Conservation (phyloP, 1,140 invertebrate genomes). For the Palaemon carinicauda region DNA sequence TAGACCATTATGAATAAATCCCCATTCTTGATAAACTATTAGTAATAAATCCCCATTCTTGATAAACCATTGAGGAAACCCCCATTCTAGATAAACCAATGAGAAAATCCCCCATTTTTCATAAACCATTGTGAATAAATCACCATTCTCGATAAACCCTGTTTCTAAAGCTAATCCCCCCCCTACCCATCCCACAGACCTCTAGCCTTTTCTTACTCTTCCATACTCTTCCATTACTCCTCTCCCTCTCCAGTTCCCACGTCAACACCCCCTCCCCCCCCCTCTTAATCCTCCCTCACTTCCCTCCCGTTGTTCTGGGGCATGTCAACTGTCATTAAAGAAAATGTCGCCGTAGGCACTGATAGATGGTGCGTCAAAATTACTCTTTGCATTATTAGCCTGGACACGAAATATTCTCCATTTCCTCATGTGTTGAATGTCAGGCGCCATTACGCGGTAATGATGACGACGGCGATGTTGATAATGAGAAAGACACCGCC, state of each 20-base stretch:
- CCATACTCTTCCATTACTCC: neutral
- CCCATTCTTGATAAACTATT: too few species aligned
- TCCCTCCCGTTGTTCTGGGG: neutral
- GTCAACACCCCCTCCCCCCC: neutral
- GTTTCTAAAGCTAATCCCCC: neutral
- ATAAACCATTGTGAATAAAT: too few species aligned
- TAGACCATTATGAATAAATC: too few species aligned
- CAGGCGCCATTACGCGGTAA: conserved; percentile 21
- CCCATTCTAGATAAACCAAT: too few species aligned
- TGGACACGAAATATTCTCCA: conserved; percentile 35
- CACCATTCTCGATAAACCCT: too few species aligned
- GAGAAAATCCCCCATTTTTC: too few species aligned
- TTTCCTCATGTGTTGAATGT: conserved; percentile 28
- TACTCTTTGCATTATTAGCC: conserved; percentile 31
- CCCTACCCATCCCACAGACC: neutral
- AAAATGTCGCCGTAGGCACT: conserved; percentile 20
- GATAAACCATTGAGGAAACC: too few species aligned
- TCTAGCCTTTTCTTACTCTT: neutral
- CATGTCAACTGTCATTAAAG: conserved; percentile 38
- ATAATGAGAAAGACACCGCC: neutral
- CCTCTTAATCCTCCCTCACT: neutral
- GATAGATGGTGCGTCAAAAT: conserved; percentile 38
- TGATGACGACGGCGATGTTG: conserved; percentile 36
- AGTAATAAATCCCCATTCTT: too few species aligned
- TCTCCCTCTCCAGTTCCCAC: neutral